Percentiles rank a stretch among this genome's conserved stretches.
phyloP scores from a whole-genome alignment of 2,888 invertebrate genomes.

The Eurois occulta region DNA sequence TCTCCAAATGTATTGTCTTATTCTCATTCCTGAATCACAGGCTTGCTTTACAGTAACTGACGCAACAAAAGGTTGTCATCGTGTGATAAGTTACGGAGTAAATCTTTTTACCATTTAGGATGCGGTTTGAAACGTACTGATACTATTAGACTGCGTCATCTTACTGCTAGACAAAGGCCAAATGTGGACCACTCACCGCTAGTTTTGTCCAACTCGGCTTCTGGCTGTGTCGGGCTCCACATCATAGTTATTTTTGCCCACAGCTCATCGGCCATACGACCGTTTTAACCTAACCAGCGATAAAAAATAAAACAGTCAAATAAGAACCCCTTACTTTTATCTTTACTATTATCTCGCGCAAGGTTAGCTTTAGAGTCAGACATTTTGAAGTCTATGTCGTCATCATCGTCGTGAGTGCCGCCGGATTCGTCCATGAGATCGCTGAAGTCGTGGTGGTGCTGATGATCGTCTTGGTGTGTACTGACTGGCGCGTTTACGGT shows the following conservation, averaged over 20 bases:
- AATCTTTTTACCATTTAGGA: neutral
- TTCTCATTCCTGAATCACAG: neutral
- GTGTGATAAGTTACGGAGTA: neutral
- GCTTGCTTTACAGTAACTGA: neutral
- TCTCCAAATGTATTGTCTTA: neutral
- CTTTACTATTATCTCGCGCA: constrained; percentile 38
- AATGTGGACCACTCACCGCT: neutral
- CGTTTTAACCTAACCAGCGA: neutral
- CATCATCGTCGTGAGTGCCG: constrained; percentile 69
- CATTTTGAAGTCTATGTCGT: constrained; percentile 52
- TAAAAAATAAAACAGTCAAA: neutral
- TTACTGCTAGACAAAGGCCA: neutral
- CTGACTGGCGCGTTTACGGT: constrained; percentile 12
- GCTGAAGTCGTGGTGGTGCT: constrained; percentile 63
- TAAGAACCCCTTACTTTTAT: constrained; percentile 59
- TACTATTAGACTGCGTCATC: neutral
- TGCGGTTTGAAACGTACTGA: neutral
- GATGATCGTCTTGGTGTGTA: constrained; percentile 41
- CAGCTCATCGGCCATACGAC: neutral
- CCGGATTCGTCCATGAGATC: constrained; percentile 71
- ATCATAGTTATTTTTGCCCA: neutral
- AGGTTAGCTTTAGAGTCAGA: constrained; percentile 41
- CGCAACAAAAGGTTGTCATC: neutral
- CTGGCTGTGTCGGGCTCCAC: neutral
- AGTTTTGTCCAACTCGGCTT: no score